Base-by-base conservation (phyloP, 2,888 invertebrate species). In the Ophion slaviceki region DNA sequence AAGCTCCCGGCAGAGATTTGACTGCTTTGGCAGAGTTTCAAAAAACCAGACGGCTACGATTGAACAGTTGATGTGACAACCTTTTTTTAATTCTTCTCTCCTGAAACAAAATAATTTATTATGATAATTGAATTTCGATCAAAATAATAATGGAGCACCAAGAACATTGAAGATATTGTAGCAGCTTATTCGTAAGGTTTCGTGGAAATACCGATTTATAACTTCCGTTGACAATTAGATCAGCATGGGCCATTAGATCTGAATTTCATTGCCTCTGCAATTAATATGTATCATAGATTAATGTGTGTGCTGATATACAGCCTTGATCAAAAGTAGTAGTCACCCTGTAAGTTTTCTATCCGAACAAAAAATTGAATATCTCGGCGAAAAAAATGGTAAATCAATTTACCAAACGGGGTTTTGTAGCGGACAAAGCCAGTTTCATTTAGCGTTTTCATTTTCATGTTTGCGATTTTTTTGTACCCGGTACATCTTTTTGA, bases 1-100 rank as follows among this genome's bases (percentile, higher is more conserved):
- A 32, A 32, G 32, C 32, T 32, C 4, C 32, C 32, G 4, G 61
- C 67, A 68, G 77, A 14, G 75, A 72, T 71, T 75, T 24, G 32
- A 28, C 76, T 67, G 40, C 81, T 85, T 71, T 79, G 79, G 79
- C 79, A 71, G 62, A 82, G 24, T 45, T 32, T 70, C 70, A 79
- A 79, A 17, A 79, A 71, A 53, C 53, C 8, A 28, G 47, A 62
- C 71, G 36, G 28, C 62, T 71, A 62, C 24, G 62, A 20, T 53
- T 32, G 32, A 32, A 32, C 32, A 32, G 32, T 32, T 32, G 32
- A 32, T 32, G 32, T 32, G 32, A 1, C 32, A 2, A 32, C 32
- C 32, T 32, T 32, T 32, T 32, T 32, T 32, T 62, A 20, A 24
- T 66, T 67, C 11, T 59, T 59, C 66, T 40, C 8, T n/a, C 5